phyloP scores from a whole-genome alignment of 2,113 vertebrate species.

The Podocnemis expansa region DNA sequence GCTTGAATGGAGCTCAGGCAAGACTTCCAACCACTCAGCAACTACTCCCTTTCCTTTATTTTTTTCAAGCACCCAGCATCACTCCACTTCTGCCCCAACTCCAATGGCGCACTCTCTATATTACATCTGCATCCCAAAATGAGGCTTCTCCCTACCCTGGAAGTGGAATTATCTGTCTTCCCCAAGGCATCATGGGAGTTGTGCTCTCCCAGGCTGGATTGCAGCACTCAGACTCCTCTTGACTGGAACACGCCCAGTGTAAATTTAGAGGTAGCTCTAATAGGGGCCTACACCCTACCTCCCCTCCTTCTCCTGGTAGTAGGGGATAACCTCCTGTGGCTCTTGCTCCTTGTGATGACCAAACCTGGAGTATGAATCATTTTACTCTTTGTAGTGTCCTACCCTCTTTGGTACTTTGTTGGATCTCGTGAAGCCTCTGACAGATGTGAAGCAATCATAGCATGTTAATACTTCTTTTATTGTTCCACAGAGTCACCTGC shows the following conservation, averaged over 20 bases:
- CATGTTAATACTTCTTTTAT: not conserved
- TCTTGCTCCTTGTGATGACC: too few relatives aligned
- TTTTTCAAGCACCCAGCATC: not conserved
- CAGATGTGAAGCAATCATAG: too few relatives aligned
- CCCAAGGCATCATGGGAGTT: not conserved
- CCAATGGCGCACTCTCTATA: not conserved
- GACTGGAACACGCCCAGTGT: too few relatives aligned
- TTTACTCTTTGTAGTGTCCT: not conserved
- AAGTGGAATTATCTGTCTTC: not conserved
- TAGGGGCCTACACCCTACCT: too few relatives aligned
- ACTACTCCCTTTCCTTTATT: not conserved
- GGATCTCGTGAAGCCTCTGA: too few relatives aligned
- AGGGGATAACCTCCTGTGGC: too few relatives aligned
- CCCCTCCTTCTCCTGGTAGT: too few relatives aligned
- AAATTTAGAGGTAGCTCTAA: too few relatives aligned
- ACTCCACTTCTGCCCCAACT: too few relatives aligned
- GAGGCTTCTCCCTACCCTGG: not conserved
- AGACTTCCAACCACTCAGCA: not conserved
- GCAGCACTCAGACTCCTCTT: not conserved
- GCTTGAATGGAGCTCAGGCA: not conserved
- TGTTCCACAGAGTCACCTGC: not conserved
- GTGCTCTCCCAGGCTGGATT: not conserved
- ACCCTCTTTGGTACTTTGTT: not conserved
- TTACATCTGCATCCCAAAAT: not conserved
- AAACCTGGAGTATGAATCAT: not conserved